phyloP scores from a whole-genome alignment of 2,888 invertebrate genomes.

The Hemicrepidius hirtus region DNA sequence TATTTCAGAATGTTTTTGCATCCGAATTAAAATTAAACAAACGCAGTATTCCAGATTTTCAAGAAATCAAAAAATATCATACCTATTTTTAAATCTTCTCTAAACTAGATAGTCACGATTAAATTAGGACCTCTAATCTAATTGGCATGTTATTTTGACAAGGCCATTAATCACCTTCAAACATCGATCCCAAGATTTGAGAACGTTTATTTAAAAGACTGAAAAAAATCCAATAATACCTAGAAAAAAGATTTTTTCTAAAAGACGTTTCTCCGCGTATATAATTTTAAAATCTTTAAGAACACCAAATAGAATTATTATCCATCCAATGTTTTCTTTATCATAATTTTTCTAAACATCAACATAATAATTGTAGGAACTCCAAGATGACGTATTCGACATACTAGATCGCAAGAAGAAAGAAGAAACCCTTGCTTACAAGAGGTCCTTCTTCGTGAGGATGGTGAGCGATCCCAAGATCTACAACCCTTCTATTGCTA shows the following conservation, averaged over 20 bases:
- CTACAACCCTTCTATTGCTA: slow-evolving; percentile 93
- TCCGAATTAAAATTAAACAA: not conserved
- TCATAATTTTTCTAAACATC: not conserved
- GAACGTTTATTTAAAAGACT: no score
- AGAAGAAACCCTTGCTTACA: slow-evolving; percentile 89
- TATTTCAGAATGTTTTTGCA: no score
- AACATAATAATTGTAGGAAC: slow-evolving; percentile 69
- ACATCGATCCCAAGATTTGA: not conserved
- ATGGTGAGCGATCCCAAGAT: slow-evolving; percentile 99
- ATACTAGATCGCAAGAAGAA: slow-evolving; percentile 84
- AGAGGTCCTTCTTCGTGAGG: slow-evolving; percentile 96
- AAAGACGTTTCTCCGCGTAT: no score
- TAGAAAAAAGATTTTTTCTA: no score
- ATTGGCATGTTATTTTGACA: slow-evolving; percentile 11
- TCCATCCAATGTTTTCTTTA: no score
- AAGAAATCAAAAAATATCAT: not conserved
- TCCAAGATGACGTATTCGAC: slow-evolving; percentile 83
- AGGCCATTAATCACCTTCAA: slow-evolving; percentile 11
- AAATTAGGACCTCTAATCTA: not conserved
- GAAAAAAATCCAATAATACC: no score
- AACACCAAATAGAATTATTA: no score
- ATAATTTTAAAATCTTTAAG: no score
- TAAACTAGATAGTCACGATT: slow-evolving; percentile 11
- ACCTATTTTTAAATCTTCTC: slow-evolving; percentile 13
- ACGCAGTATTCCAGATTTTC: slow-evolving; percentile 1